Evolutionary conservation across 2,113 vertebrate genomes (phyloP), one percentile per base, ranked within the genome.

Genomic region (Mobula hypostoma): DNA sequence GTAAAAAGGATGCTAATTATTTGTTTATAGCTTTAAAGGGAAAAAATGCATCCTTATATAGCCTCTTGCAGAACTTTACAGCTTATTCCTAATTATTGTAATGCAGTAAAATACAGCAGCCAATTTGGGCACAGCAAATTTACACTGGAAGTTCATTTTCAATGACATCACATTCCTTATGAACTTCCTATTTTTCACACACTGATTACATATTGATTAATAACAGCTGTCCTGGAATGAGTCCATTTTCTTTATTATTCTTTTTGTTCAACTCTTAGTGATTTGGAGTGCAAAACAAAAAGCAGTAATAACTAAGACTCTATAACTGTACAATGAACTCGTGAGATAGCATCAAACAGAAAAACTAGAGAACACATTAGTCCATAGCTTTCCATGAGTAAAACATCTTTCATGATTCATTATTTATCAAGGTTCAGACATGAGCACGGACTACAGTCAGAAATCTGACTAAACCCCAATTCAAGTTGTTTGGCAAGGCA

Each of bases 191-290:
- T 29, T 74, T 93, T 93, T 93, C 68, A 74, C 70, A 74, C 70
- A 76, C 68, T 93, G 91, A 93, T 93, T 93, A 40, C 36, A 74
- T 24, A 93, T 91, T 74, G 91, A 93, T 93, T 93, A 48, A 56
- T 12, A 93, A 29, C 91, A 93, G 91, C 91, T 93, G 91, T 29
- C 91, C 70, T 93, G 91, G 91, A 93, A 40, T 76, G 21, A 11
- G 19, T 56, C 91, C 91, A 93, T 63, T 76, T 56, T 93, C 32
- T 74, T 29, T 48, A 74, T 93, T 92, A 72, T 40, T 93, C 1
- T 93, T 76, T 36, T 74, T 76, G 74, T 93, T 76, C 68, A 70
- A 93, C 24, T 93, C 27, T 36, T 17, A 48, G 14, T 27, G 19
- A 61, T 61, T 87, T 87, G 5, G 21, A 87, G 91, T 93, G 91